Evolutionary conservation across 2,888 invertebrate genomes (phyloP).

Genomic region (Pterostichus madidus): DNA sequence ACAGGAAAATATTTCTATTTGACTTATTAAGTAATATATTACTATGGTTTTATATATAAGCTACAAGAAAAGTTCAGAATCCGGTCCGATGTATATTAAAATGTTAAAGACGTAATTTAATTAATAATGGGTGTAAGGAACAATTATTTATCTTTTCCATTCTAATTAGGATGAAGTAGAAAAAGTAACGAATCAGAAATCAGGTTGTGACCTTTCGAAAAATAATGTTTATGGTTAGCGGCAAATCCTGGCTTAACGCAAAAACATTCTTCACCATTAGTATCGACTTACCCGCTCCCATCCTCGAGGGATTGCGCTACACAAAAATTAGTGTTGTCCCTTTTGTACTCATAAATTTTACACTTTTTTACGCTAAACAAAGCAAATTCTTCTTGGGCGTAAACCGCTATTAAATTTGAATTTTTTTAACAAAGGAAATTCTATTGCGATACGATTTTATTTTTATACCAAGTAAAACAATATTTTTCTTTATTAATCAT

Average conservation of each 20-base stretch:
- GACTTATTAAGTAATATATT: too few relatives aligned
- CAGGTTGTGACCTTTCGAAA: constrained; percentile 1
- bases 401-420: constrained; percentile 17
- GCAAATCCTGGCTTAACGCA: constrained; percentile 54
- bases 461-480: too few relatives aligned
- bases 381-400: constrained; percentile 15
- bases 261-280: constrained; percentile 59
- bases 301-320: constrained; percentile 45
- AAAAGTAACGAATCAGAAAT: background rate
- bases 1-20: too few relatives aligned
- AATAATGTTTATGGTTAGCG: constrained; percentile 56
- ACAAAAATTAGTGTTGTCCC: constrained; percentile 46
- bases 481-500: too few relatives aligned
- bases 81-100: too few relatives aligned
- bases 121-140: too few relatives aligned
- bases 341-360: constrained; percentile 37
- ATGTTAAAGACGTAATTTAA: too few relatives aligned
- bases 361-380: constrained; percentile 14
- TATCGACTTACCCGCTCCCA: constrained; percentile 37
- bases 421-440: background rate
- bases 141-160: background rate
- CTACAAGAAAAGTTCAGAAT: too few relatives aligned
- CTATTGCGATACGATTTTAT: too few relatives aligned
- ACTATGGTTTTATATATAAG: too few relatives aligned
- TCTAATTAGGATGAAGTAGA: background rate